phyloP scores from a whole-genome alignment of 1,140 invertebrate species.

The Bradynema listronoti region DNA sequence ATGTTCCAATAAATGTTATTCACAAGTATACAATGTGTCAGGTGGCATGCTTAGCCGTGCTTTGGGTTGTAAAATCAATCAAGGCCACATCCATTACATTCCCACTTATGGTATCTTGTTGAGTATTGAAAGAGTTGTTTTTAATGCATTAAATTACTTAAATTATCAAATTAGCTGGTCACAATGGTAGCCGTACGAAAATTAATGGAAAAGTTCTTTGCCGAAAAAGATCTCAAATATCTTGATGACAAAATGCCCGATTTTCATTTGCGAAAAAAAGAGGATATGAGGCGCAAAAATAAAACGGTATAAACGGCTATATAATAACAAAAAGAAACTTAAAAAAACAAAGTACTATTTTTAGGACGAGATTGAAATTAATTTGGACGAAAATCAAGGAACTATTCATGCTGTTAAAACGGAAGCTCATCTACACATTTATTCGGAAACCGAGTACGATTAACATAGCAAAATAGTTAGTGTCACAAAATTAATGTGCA shows the following conservation, averaged over 20 bases:
- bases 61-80: conserved; percentile 94
- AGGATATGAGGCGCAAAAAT: conserved; percentile 60
- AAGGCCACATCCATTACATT: conserved; percentile 86
- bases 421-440: conserved; percentile 69
- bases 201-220: conserved; percentile 80
- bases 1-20: conserved; percentile 83
- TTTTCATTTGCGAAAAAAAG: conserved; percentile 70
- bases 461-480: no score
- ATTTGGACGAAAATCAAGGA: conserved; percentile 48
- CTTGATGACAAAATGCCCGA: conserved; percentile 84
- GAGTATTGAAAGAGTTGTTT: no score
- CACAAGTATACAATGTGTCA: conserved; percentile 92
- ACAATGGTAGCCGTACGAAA: conserved; percentile 95
- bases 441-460: no score
- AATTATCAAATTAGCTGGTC: no score
- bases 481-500: not conserved
- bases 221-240: conserved; percentile 84
- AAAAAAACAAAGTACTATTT: conserved; percentile 17
- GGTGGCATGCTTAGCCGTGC: conserved; percentile 75
- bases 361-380: conserved; percentile 21
- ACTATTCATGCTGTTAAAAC: conserved; percentile 58
- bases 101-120: no score
- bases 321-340: not conserved
- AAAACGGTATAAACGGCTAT: conserved; percentile 15
- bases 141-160: no score